Evolutionary conservation across 2,888 invertebrate genomes (phyloP).

Genomic region (Dolichomitus sp.): DNA sequence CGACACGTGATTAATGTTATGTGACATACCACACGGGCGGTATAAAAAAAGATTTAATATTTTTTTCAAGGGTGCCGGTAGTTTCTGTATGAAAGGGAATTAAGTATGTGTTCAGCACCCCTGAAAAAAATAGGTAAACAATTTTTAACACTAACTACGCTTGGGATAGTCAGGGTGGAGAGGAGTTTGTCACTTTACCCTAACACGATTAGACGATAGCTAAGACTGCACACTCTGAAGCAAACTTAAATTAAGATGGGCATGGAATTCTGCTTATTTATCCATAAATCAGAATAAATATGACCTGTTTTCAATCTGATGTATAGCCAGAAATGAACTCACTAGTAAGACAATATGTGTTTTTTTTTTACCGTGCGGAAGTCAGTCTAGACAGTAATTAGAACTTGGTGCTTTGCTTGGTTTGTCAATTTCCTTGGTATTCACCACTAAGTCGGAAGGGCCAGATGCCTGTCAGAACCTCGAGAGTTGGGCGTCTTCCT

Average conservation of each 20-base stretch:
- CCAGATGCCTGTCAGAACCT: conserved; percentile 54
- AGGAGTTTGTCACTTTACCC: too few relatives aligned
- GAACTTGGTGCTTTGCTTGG: neutral
- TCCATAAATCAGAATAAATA: neutral
- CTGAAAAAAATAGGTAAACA: too few relatives aligned
- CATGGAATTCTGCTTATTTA: neutral
- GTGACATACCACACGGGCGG: too few relatives aligned
- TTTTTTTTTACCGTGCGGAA: neutral
- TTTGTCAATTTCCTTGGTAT: conserved; percentile 55
- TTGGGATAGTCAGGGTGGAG: too few relatives aligned
- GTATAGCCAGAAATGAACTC: neutral
- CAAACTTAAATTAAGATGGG: neutral
- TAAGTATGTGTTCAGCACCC: too few relatives aligned
- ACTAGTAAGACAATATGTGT: neutral
- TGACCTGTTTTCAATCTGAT: neutral
- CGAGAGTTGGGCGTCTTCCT: conserved; percentile 48
- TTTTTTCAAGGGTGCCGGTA: too few relatives aligned
- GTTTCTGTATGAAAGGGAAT: too few relatives aligned
- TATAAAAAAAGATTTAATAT: too few relatives aligned
- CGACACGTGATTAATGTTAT: too few relatives aligned
- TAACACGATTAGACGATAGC: neutral
- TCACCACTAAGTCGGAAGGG: conserved; percentile 27
- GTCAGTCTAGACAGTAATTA: neutral
- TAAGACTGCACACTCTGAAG: neutral
- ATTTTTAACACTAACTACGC: too few relatives aligned